Conservation (phyloP, 2,113 vertebrate species). For the Halcyon malimbica region DNA sequence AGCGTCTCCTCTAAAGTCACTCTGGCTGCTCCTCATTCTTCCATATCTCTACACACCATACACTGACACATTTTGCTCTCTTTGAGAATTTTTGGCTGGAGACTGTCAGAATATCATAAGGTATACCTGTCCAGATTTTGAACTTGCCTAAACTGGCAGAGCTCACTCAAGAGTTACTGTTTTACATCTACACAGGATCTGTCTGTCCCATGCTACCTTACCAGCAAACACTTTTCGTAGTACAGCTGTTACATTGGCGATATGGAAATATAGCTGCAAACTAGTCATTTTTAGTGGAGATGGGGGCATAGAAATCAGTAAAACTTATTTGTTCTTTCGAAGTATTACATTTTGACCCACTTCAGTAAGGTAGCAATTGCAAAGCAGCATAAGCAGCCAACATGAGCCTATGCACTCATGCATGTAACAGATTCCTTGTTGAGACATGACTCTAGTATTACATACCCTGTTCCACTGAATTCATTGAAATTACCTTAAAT, state of each 20-base stretch:
- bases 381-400: neutral
- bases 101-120: neutral
- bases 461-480: neutral
- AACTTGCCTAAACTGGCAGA: slow-evolving; percentile 14
- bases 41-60: neutral
- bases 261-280: neutral
- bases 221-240: neutral
- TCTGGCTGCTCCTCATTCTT: slow-evolving; percentile 31
- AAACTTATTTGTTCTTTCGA: neutral
- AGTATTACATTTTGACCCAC: neutral
- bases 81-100: slow-evolving; percentile 31
- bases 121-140: slow-evolving; percentile 4
- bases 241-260: neutral
- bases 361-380: neutral
- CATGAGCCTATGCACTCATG: neutral
- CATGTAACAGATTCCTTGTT: neutral
- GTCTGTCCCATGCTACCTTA: neutral
- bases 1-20: slow-evolving; percentile 47
- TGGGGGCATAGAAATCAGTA: accelerated
- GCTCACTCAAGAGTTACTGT: neutral
- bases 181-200: neutral
- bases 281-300: neutral
- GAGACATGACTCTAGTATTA: neutral
- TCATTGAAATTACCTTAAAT: slow-evolving; percentile 29
- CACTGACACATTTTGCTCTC: slow-evolving; percentile 15